Percentiles rank a stretch among this genome's conserved stretches.
phyloP scores from a whole-genome alignment of 2,888 invertebrate genomes.

The Phania funesta region DNA sequence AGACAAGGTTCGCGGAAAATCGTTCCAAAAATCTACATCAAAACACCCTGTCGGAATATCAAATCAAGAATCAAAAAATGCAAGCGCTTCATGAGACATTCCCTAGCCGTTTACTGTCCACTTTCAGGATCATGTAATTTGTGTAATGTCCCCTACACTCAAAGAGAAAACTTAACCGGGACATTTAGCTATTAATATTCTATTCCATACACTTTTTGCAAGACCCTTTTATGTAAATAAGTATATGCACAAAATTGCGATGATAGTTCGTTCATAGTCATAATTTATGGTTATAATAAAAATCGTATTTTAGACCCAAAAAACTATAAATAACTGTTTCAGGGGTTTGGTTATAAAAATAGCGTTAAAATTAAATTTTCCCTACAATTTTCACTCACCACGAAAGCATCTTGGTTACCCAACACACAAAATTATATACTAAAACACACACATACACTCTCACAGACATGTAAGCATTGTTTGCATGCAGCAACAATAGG shows the following conservation, averaged over 20 bases:
- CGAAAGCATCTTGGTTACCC: constrained; percentile 50
- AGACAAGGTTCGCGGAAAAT: too few relatives aligned
- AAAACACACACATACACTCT: background rate
- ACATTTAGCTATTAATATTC: too few relatives aligned
- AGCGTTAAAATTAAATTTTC: constrained; percentile 59
- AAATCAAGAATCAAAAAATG: too few relatives aligned
- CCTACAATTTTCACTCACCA: constrained; percentile 50
- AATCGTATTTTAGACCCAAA: constrained; percentile 35
- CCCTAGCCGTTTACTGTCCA: too few relatives aligned
- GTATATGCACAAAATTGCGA: background rate
- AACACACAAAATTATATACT: constrained; percentile 32
- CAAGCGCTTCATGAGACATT: too few relatives aligned
- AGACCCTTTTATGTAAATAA: background rate
- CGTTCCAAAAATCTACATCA: too few relatives aligned
- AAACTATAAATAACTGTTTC: constrained; percentile 59
- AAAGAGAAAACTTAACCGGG: too few relatives aligned
- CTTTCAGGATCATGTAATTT: too few relatives aligned
- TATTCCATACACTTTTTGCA: too few relatives aligned
- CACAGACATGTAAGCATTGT: background rate
- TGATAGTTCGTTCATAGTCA: constrained; percentile 14
- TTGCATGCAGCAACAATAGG: background rate
- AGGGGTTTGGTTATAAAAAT: constrained; percentile 46
- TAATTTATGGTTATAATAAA: constrained; percentile 18
- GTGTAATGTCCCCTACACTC: too few relatives aligned
- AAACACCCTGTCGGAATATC: too few relatives aligned